A percentile compares a stretch with the other conserved stretches of the same genome.
These are phyloP conservation scores for Nudaria mundana DNA, from an alignment of 2,888 invertebrate species.

Conservation along the genomic window DNA sequence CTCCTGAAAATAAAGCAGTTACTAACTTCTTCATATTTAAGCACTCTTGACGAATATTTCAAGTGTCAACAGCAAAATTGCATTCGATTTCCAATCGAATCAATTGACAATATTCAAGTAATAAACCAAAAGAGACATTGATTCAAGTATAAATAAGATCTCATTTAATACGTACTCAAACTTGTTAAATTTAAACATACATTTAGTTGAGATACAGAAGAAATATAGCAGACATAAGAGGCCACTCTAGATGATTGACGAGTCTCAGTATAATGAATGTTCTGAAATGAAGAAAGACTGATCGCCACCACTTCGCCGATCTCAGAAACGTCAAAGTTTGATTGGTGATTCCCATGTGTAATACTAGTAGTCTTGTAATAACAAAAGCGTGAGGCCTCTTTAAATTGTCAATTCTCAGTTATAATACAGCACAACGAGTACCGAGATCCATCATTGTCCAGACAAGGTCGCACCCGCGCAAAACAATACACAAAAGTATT, in stretches of 20 bases:
- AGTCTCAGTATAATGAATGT: slow-evolving; percentile 52
- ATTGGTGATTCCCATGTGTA: slow-evolving; percentile 81
- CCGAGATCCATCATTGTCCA: slow-evolving; percentile 65
- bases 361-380: slow-evolving; percentile 69
- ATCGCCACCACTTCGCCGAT: slow-evolving; percentile 58
- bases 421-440: slow-evolving; percentile 39
- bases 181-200: no score
- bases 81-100: no score
- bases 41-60: no score
- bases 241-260: slow-evolving; percentile 66
- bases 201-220: no score
- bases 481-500: slow-evolving; percentile 54
- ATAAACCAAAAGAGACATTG: no score
- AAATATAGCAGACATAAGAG: slow-evolving; percentile 47
- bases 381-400: slow-evolving; percentile 48
- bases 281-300: slow-evolving; percentile 56
- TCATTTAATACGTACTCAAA: no score
- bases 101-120: no score
- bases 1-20: no score
- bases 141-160: no score
- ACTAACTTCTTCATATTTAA: no score
- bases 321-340: slow-evolving; percentile 73
- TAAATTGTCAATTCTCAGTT: slow-evolving; percentile 40
- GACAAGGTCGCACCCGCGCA: slow-evolving; percentile 52
- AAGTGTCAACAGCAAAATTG: no score